Base-by-base conservation (phyloP, 2,888 invertebrate species). In the Drosophila incognita region DNA sequence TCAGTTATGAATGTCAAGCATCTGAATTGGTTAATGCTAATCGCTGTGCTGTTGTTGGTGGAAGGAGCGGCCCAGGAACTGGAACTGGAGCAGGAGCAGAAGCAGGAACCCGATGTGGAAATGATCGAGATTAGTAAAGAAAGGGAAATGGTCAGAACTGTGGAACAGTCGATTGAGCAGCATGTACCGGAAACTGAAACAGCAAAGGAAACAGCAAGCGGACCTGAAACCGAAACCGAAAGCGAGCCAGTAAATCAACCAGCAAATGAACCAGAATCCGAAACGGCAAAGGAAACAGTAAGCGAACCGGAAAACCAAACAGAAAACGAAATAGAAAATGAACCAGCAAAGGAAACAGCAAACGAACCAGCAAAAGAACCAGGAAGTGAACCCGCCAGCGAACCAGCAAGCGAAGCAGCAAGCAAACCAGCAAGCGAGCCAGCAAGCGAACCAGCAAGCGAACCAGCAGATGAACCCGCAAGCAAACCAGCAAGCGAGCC, bases 1-100 rank as follows among this genome's bases (percentile, higher is more conserved):
- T 40, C 42, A 46, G 18, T 36, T 1, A 83, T 86, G 83, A 68
- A 53, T 13, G 49, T 54, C 21, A 63, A 35, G 57, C 62, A 66
- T 2, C 56, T 79, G 7, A 31, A 62, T 33, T 79, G 83, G 64
- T 51, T 74, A 7, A 46, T 42, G 7, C 5, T 79, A 2, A 48
- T 72, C 4, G 57, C 60, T 15, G 10, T 67, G 49, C 15, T 68
- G 29, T 51, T 83, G 13, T 38, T 83, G 24, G 21, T 79, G 31
- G 63, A 72, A 4, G 60, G 49, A 53, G 11, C 5, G 7, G 79
- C 76, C 1, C 65, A 68, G 49, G 79, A 54, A 35, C 51, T 27
- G 18, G 42, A 52, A 0, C 49, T 8, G 24, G 29, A 27, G 2
- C 58, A 61, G 49, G 74, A 51, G 24, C 49, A 11, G 36, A 29